A percentile compares a stretch with the other conserved stretches of the same genome.
These are phyloP conservation scores for Calyptomena viridis DNA, from an alignment of 2,113 vertebrate species.

Conservation along the genomic window DNA sequence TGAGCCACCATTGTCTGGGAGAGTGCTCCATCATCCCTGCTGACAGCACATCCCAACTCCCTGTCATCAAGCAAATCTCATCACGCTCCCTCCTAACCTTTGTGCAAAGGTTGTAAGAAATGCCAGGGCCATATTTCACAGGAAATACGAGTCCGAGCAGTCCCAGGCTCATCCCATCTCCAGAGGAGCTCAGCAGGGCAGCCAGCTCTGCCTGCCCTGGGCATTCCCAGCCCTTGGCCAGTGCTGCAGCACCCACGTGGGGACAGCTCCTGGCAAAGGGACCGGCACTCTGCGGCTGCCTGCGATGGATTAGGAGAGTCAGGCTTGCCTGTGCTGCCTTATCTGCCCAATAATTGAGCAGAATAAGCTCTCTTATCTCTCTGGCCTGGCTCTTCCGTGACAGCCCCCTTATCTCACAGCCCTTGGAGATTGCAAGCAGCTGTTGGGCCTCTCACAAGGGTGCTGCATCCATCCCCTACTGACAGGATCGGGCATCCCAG, in stretches of 20 bases:
- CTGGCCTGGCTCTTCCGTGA: neutral
- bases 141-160: neutral
- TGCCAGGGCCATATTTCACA: conserved; percentile 46
- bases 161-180: neutral
- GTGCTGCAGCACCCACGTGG: accelerated
- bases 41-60: neutral
- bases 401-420: conserved; percentile 3
- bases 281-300: neutral
- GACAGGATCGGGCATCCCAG: accelerated
- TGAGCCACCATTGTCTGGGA: neutral
- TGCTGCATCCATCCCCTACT: neutral
- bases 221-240: neutral
- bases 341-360: conserved; percentile 40
- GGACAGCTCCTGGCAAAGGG: neutral
- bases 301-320: neutral
- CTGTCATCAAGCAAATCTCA: neutral
- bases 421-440: neutral
- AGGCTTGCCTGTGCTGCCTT: conserved; percentile 1
- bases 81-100: conserved; percentile 28
- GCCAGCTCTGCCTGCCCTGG: neutral
- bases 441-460: neutral
- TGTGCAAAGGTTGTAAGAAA: conserved; percentile 51
- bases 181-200: neutral
- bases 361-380: conserved; percentile 62
- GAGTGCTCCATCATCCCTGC: neutral